A percentile compares a stretch with the other conserved stretches of the same genome.
These are phyloP conservation scores for Oreohelix idahoensis DNA, from an alignment of 1,140 invertebrate species.

Conservation along the genomic window DNA sequence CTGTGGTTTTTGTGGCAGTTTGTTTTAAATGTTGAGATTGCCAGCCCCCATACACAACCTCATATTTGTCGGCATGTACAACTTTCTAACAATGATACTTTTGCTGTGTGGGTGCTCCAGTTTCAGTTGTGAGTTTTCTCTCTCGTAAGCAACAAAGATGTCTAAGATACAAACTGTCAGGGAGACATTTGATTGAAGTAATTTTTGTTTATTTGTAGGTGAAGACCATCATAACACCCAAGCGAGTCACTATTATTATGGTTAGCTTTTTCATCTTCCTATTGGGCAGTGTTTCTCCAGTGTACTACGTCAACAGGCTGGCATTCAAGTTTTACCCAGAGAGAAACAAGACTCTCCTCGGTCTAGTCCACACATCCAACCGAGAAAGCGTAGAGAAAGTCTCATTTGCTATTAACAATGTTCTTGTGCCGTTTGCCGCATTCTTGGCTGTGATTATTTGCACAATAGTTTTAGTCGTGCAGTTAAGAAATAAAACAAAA, in stretches of 20 bases:
- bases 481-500: constrained; percentile 24
- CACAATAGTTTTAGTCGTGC: not conserved
- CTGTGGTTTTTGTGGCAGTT: too few relatives aligned
- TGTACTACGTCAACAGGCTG: not conserved
- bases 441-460: not conserved
- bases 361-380: not conserved
- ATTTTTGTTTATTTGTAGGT: constrained; percentile 3
- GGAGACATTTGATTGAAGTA: too few relatives aligned
- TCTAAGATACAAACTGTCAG: too few relatives aligned
- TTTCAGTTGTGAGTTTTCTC: too few relatives aligned
- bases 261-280: not conserved
- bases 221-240: not conserved
- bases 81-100: too few relatives aligned
- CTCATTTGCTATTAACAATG: constrained; percentile 9
- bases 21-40: too few relatives aligned
- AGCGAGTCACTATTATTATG: not conserved
- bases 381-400: not conserved
- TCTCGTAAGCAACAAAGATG: too few relatives aligned
- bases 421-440: not conserved
- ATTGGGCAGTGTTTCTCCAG: not conserved
- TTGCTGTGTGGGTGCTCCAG: too few relatives aligned
- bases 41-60: too few relatives aligned
- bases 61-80: too few relatives aligned
- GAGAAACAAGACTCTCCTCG: constrained; percentile 1
- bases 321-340: not conserved